These are phyloP conservation scores for Alviniconcha strummeri DNA, from an alignment of 2,888 invertebrate genomes.

Conservation along the genomic window DNA sequence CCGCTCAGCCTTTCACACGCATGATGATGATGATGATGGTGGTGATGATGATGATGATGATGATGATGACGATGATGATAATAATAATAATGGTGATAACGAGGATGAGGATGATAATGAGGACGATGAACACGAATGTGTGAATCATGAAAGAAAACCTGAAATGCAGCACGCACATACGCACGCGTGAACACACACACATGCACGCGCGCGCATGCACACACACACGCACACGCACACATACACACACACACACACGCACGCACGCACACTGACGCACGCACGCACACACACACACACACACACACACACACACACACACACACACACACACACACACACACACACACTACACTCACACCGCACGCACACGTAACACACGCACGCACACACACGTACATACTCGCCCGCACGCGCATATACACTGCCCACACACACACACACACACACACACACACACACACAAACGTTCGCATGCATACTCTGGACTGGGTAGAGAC, in stretches of 20 bases:
- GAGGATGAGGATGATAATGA: no score
- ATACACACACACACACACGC: conserved; percentile 14
- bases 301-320: not conserved
- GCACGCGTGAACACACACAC: not conserved
- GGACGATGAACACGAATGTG: no score
- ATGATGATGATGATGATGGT: not conserved
- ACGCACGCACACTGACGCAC: not conserved
- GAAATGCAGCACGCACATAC: not conserved
- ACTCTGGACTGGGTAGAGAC: not conserved
- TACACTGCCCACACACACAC: not conserved
- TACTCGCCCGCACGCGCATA: not conserved
- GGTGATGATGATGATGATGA: no score
- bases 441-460: not conserved
- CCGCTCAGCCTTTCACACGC: conserved; percentile 32
- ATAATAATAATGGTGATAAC: no score
- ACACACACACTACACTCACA: not conserved
- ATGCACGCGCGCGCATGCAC: not conserved
- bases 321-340: not conserved
- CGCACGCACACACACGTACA: not conserved
- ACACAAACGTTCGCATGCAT: not conserved
- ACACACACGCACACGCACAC: not conserved
- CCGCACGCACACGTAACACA: not conserved
- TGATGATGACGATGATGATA: no score
- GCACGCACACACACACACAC: not conserved
- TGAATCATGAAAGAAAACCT: no score